Evolutionary conservation across 2,113 vertebrate species (phyloP), one percentile per base, ranked within the genome.

Genomic region (Sebastes schlegelii): DNA sequence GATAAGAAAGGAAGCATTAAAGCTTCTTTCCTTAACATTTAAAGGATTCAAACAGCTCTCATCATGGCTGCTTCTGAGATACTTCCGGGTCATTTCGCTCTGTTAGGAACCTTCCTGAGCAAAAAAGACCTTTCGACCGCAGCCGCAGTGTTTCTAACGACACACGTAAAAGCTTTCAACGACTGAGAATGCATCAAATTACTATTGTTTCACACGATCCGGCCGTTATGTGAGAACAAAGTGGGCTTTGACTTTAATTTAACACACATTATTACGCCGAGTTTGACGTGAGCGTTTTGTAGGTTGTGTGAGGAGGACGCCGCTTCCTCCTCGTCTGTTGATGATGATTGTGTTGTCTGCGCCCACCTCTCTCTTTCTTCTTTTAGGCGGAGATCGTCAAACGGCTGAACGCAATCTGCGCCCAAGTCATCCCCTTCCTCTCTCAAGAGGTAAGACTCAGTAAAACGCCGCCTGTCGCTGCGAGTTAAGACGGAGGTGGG

Each of bases 371-470:
- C 62, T 96, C 87, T 91, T 85, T 94, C 94, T 67, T 96, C 86
- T 94, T 95, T 67, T 96, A 99, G 98, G 97, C 97, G 91, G 98
- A 99, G 95, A 99, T 99, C 90, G 98, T 98, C 92, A 99, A 99
- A 87, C 96, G 98, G 83, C 96, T 98, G 94, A 99, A 99, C n/a
- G 97, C 98, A 91, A 99, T 99, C 95, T 99, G 98, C 90, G 98
- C 97, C 79, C 97, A 99, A 96, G 97, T 99, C 94, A 98, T 99
- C 95, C 98, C 98, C 68, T 99, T 98, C 94, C 94, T 99, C 93
- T 99, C 98, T 92, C 98, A 98, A 89, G 97, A 99, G 97, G 98
- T 99, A 97, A 97, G 95, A 90, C 77, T 78, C 17, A 11, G 81
- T 86, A 72, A 19, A 82, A 13, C 12, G 5, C 84, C 52, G 74